These are phyloP conservation scores for Drosophila colorata DNA, from an alignment of 2,888 invertebrate species.

Conservation along the genomic window DNA sequence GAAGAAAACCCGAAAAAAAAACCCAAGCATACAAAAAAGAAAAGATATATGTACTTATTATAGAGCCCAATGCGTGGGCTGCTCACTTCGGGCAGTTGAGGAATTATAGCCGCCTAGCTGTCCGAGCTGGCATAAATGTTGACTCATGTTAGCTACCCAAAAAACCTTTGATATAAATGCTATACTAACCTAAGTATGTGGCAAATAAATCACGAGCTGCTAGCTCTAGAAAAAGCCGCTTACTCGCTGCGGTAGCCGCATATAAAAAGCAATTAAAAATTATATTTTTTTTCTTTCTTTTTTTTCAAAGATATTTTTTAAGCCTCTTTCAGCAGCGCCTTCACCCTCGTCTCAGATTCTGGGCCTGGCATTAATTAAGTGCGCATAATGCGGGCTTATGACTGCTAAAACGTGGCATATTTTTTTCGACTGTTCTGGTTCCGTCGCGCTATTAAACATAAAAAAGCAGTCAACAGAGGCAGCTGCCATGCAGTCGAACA, in stretches of 20 bases:
- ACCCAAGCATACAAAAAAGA: neutral
- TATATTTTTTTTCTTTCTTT: slow-evolving; percentile 64
- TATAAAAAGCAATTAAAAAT: slow-evolving; percentile 76
- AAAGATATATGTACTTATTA: slow-evolving; percentile 4
- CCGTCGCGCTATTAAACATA: slow-evolving; percentile 45
- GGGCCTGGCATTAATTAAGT: slow-evolving; percentile 72
- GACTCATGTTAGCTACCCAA: slow-evolving; percentile 42
- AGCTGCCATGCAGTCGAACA: slow-evolving; percentile 13
- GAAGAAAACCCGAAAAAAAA: neutral
- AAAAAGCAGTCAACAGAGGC: slow-evolving; percentile 9
- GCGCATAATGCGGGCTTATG: slow-evolving; percentile 81
- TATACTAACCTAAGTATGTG: slow-evolving; percentile 24
- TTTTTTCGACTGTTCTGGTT: slow-evolving; percentile 47
- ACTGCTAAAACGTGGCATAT: slow-evolving; percentile 76
- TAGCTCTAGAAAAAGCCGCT: slow-evolving; percentile 53
- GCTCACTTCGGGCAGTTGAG: slow-evolving; percentile 4
- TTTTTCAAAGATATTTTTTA: slow-evolving; percentile 27
- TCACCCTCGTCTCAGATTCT: slow-evolving; percentile 42
- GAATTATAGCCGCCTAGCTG: slow-evolving; percentile 5
- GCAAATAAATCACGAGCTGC: slow-evolving; percentile 45
- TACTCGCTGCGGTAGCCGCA: slow-evolving; percentile 51
- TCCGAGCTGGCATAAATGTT: slow-evolving; percentile 28
- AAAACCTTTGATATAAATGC: slow-evolving; percentile 1
- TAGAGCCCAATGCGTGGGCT: slow-evolving; percentile 19
- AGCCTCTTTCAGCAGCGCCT: slow-evolving; percentile 35